phyloP scores from a whole-genome alignment of 2,113 vertebrate genomes.

The Hyperopisus bebe region DNA sequence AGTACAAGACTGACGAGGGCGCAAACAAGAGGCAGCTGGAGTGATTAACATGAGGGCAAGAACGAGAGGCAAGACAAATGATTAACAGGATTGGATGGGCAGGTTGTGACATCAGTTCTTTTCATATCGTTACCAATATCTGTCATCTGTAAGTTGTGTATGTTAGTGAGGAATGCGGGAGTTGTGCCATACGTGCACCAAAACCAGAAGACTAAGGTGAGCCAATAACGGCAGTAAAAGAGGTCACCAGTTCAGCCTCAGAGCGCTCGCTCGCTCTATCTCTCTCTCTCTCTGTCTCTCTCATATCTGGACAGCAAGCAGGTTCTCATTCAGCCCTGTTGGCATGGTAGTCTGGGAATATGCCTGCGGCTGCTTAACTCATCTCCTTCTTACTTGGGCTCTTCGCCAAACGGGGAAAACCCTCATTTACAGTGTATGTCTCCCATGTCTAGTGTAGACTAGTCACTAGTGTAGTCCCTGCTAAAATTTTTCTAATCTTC shows the following conservation, averaged over 20 bases:
- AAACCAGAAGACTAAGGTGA: background rate
- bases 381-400: background rate
- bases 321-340: background rate
- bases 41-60: background rate
- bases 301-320: background rate
- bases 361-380: background rate
- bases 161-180: background rate
- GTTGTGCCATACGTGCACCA: background rate
- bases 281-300: background rate
- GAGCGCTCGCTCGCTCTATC: background rate
- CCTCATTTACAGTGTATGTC: background rate
- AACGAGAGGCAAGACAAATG: background rate
- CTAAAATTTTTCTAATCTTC: background rate
- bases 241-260: background rate
- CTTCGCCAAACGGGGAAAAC: background rate
- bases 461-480: background rate
- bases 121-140: background rate
- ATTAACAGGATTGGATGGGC: no score
- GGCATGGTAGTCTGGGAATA: background rate
- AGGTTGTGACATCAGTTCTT: background rate
- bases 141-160: background rate
- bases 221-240: background rate
- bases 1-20: no score
- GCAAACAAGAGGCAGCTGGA: no score
- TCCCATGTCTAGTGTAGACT: background rate